phyloP scores from a whole-genome alignment of 2,888 invertebrate genomes.

The Acrobasis suavella region DNA sequence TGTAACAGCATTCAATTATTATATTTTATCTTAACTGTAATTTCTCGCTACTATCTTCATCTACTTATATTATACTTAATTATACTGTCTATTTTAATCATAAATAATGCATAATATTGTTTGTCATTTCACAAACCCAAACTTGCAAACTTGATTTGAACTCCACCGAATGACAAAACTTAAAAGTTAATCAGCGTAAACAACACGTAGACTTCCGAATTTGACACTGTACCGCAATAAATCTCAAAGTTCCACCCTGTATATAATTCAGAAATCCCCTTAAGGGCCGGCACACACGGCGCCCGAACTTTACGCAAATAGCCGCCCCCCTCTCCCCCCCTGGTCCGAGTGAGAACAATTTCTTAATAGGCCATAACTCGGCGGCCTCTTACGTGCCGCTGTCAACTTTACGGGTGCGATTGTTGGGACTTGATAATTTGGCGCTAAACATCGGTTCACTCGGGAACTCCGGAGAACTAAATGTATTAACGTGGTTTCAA shows the following conservation, averaged over 20 bases:
- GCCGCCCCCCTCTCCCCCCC: constrained; percentile 34
- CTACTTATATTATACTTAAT: no score
- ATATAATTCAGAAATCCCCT: constrained; percentile 47
- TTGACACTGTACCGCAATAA: constrained; percentile 23
- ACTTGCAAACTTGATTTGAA: constrained; percentile 1
- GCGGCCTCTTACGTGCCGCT: constrained; percentile 62
- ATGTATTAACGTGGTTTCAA: background rate
- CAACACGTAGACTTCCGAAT: constrained; percentile 24
- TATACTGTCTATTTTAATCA: no score
- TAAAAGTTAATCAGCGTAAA: constrained; percentile 25
- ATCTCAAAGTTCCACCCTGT: constrained; percentile 45
- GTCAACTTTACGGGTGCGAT: constrained; percentile 53
- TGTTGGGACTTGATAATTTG: constrained; percentile 19
- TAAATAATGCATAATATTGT: background rate
- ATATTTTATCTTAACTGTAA: no score
- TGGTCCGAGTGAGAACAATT: constrained; percentile 70
- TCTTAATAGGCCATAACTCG: constrained; percentile 77
- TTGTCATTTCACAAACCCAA: background rate
- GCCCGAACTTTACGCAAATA: constrained; percentile 68
- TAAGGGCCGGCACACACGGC: constrained; percentile 58
- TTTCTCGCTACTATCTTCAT: background rate
- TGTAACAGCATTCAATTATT: no score
- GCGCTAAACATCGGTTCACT: constrained; percentile 3
- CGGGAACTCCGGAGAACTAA: background rate
- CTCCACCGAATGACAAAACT: constrained; percentile 14